A percentile compares a stretch with the other conserved stretches of the same genome.
Conservation (phyloP, 2,113 vertebrate species). For the Seriola aureovittata region DNA sequence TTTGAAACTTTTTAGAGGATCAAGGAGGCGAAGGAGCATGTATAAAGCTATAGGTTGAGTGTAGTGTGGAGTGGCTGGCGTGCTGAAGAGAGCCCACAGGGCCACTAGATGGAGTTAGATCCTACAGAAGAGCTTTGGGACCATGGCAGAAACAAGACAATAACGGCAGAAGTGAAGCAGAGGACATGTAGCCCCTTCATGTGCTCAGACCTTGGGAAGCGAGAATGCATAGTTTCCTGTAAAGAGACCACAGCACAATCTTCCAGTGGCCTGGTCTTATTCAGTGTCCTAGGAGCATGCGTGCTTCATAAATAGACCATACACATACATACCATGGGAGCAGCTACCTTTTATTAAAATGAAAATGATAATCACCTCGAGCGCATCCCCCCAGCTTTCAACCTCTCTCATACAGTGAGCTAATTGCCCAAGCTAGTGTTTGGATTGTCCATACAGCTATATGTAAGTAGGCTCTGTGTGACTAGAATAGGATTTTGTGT, state of each 20-base stretch:
- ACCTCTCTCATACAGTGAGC: conserved; percentile 58
- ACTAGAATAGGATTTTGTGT: conserved; percentile 1
- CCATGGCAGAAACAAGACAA: conserved; percentile 60
- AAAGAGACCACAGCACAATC: conserved; percentile 57
- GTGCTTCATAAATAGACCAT: conserved; percentile 61
- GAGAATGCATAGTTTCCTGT: conserved; percentile 53
- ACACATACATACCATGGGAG: conserved; percentile 62
- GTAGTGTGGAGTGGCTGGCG: neutral
- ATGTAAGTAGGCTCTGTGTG: conserved; percentile 20
- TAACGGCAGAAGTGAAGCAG: conserved; percentile 55
- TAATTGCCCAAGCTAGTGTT: conserved; percentile 64
- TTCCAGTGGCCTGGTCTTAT: conserved; percentile 37
- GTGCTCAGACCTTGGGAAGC: conserved; percentile 52
- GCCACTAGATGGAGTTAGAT: conserved; percentile 89
- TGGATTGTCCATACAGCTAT: conserved; percentile 41
- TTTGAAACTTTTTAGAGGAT: neutral
- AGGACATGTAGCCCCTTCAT: conserved; percentile 57
- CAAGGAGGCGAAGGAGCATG: neutral
- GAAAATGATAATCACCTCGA: conserved; percentile 71
- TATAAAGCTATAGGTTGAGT: conserved; percentile 19
- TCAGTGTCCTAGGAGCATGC: conserved; percentile 42
- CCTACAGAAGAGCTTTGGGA: conserved; percentile 80
- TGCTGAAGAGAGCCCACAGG: conserved; percentile 66
- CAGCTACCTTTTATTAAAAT: conserved; percentile 77
- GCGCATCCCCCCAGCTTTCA: conserved; percentile 61